Evolutionary conservation across 2,113 vertebrate genomes (phyloP).

Genomic region (Steatornis caripensis): DNA sequence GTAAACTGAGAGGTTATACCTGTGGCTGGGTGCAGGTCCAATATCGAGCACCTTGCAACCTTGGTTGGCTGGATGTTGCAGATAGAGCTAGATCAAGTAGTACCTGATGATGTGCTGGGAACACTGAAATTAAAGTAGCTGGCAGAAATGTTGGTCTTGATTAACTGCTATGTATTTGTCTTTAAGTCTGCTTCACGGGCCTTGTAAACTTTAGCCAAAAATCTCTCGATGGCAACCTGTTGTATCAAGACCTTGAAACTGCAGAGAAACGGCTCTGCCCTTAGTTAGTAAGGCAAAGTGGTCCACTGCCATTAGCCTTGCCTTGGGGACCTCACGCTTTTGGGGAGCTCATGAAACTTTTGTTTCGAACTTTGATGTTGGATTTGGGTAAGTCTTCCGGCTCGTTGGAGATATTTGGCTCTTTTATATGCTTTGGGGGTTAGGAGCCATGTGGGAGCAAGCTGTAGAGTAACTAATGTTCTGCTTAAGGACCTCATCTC

Average conservation of each 20-base stretch:
- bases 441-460: neutral
- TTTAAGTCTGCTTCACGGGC: neutral
- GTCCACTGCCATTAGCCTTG: neutral
- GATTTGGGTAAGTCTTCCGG: neutral
- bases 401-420: neutral
- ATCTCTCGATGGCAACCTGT: neutral
- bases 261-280: neutral
- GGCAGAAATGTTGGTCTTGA: neutral
- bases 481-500: neutral
- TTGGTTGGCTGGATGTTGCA: neutral
- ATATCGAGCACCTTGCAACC: neutral
- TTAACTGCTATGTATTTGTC: neutral
- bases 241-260: neutral
- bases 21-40: neutral
- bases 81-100: fast-evolving
- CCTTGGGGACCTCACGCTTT: neutral
- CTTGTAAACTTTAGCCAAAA: neutral
- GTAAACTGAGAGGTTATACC: neutral
- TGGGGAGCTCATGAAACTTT: too few relatives aligned
- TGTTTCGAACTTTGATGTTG: neutral
- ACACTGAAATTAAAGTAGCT: neutral
- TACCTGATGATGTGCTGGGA: neutral
- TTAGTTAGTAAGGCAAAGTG: neutral
- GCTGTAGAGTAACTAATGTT: neutral
- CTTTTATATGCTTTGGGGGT: neutral